Base-by-base conservation (phyloP, 1,140 invertebrate species). In the Cydia splendana region DNA sequence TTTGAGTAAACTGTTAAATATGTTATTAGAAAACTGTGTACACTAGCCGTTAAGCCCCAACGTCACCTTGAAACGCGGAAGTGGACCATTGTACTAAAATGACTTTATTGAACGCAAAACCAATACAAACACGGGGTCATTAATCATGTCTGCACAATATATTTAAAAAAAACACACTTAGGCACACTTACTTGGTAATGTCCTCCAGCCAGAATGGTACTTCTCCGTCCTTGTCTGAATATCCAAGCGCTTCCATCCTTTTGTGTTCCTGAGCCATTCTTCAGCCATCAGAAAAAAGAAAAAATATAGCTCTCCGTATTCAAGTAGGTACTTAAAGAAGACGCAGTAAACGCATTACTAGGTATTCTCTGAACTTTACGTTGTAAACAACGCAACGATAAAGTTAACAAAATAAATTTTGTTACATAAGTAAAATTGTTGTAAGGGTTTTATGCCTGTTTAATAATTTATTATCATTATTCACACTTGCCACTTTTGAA, bases 401-500 rank as follows among this genome's bases (percentile, higher is more conserved):
- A 76, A 76, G 79, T 51, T 38, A 65, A 42, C 69, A 20, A 57
- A 53, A 24, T 77, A 62, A 24, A 24, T 75, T 78, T 65, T 65
- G n/a, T 73, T 45, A 74, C 73, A 76, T 57, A 75, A 74, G n/a
- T 71, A 79, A 77, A 51, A 65, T 53, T 51, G 30, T 65, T 28
- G 24, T 53, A 74, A 74, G 42, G 38, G 78, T 81, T 80, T 81
- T 82, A 80, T 79, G 80, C 74, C 48, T 77, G 76, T 80, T 79
- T 84, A 78, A 82, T 81, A 79, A 80, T 81, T 83, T 79, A 82
- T 77, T 42, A 81, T 71, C 45, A 80, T 76, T 77, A 84, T 82
- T 81, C 78, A 79, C 84, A 92, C 87, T 91, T 89, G 87, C 80
- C 81, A 89, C 87, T 90, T 92, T 92, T 88, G 86, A 89, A 91